Evolutionary conservation across 2,113 vertebrate species (phyloP), one percentile per base, ranked within the genome.

Genomic region (Mugil cephalus): DNA sequence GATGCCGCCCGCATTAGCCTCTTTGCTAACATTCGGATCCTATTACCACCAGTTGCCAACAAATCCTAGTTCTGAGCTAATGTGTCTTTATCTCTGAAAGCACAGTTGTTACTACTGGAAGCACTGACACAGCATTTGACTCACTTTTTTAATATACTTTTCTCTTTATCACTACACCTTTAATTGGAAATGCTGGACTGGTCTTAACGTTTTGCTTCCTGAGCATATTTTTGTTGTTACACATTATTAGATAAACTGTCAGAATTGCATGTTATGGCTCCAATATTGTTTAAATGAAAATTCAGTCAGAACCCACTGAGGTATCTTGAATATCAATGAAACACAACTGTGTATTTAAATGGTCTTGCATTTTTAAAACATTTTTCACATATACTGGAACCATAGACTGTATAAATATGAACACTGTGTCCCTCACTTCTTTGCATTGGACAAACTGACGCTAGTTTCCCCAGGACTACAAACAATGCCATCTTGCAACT

Each of bases 1-100:
- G 52, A 79, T 76, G 50, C 43, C 45, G 35, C 11, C 21, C 43
- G 34, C 70, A 18, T 61, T 48, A 42, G 45, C 17, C 36, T 55
- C 58, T 69, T 54, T 12, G 45, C 50, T 19, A 45, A 62, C 48
- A 58, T 51, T 61, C 67, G 17, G 45, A 63, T 67, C 45, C 21
- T 18, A 36, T 34, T 47, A 5, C 24, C 24, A 40, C 11, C 53
- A 4, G 8, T 36, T 54, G 19, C 36, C 45, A 75, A 14, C 7
- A 50, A 58, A 73, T 55, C 18, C 18, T 40, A 54, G 47, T 19
- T 59, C 10, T 58, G 15, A 81, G 10, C 11, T 47, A 59, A 73
- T 59, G 42, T 51, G 42, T 35, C 63, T 24, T 39, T 68, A 42
- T 42, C 40, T 35, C n/a, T 64, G 11, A 14, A 30, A 55, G 34